Evolutionary conservation across 2,888 invertebrate genomes (phyloP).

Genomic region (Aphidius colemani): DNA sequence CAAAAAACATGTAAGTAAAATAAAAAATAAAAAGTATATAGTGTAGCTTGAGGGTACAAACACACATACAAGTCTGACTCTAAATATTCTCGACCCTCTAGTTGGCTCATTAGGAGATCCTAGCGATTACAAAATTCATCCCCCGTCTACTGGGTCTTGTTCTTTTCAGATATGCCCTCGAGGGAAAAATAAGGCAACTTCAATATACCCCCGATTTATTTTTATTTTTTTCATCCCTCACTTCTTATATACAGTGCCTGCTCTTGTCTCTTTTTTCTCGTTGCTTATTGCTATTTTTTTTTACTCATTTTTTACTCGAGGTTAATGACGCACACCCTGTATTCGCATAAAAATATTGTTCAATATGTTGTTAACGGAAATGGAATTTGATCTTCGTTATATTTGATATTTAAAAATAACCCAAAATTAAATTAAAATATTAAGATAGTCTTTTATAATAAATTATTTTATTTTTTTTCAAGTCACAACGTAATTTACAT

Average conservation of each 20-base stretch:
- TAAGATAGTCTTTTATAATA: too few species aligned
- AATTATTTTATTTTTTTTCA: too few species aligned
- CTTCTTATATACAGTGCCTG: neutral
- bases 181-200: slow-evolving; percentile 8
- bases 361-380: slow-evolving; percentile 8
- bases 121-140: slow-evolving; percentile 18
- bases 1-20: too few species aligned
- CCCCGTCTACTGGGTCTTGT: slow-evolving; percentile 17
- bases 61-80: too few species aligned
- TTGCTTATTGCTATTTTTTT: neutral
- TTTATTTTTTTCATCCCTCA: slow-evolving; percentile 11
- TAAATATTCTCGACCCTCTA: too few species aligned
- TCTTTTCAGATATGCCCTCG: slow-evolving; percentile 6
- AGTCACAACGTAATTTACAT: too few species aligned
- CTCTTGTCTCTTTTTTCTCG: too few species aligned
- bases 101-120: slow-evolving; percentile 19
- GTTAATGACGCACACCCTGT: slow-evolving; percentile 20
- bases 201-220: slow-evolving; percentile 13
- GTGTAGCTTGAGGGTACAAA: too few species aligned
- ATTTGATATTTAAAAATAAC: too few species aligned
- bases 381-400: neutral
- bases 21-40: too few species aligned
- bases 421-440: too few species aligned
- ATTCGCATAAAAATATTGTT: too few species aligned
- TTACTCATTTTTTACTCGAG: slow-evolving; percentile 11